Evolutionary conservation across 2,113 vertebrate species (phyloP).

Genomic region (Nesogale talazaci): DNA sequence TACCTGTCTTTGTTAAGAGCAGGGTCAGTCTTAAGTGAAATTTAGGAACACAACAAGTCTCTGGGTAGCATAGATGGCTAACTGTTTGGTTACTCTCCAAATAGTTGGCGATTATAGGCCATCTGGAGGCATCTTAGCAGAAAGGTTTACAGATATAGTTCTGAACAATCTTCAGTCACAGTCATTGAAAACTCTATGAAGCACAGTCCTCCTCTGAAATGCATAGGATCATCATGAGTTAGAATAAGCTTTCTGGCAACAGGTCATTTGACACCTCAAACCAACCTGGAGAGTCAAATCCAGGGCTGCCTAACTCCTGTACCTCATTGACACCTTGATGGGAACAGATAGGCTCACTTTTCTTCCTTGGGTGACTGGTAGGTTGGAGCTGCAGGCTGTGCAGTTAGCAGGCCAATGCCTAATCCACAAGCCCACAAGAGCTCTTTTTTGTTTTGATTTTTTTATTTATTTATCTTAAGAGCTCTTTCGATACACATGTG

Average conservation of each 20-base stretch:
- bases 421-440: no score
- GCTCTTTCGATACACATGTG: no score
- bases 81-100: background rate
- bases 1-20: background rate
- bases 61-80: background rate
- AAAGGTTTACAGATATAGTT: background rate
- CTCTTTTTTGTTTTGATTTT: no score
- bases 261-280: background rate
- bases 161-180: background rate
- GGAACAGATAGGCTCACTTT: no score
- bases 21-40: background rate
- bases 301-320: background rate
- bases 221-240: background rate
- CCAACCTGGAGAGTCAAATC: background rate
- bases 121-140: background rate
- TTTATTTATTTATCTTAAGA: no score
- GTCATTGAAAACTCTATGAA: background rate
- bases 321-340: background rate
- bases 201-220: background rate
- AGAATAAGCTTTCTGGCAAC: background rate
- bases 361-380: no score
- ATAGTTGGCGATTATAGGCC: background rate
- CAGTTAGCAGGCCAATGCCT: no score
- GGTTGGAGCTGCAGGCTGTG: no score
- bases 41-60: background rate